phyloP scores from a whole-genome alignment of 2,113 vertebrate genomes.

The Nannobrachium achirus region DNA sequence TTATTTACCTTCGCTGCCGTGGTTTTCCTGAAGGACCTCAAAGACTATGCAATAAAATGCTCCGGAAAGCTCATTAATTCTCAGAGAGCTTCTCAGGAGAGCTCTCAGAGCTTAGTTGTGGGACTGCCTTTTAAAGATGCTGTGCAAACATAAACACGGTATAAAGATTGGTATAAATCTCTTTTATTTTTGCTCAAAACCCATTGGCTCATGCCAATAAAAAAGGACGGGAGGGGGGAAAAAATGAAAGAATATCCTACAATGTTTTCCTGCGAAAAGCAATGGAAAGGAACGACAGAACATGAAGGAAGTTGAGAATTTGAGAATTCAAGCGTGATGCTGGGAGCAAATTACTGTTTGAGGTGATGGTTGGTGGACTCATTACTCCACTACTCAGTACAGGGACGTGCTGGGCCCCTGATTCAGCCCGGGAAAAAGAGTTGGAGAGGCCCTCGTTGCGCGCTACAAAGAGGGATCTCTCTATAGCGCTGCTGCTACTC shows the following conservation, averaged over 20 bases:
- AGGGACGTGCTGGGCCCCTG: no score
- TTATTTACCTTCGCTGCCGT: slow-evolving; percentile 58
- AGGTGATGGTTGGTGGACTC: no score
- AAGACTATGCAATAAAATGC: slow-evolving; percentile 61
- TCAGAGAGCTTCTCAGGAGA: slow-evolving; percentile 66
- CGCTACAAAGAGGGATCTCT: no score
- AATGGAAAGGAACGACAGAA: slow-evolving; percentile 1
- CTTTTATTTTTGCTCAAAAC: slow-evolving; percentile 36
- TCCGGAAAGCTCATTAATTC: slow-evolving; percentile 64
- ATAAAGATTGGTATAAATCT: slow-evolving; percentile 57
- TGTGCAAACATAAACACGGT: slow-evolving; percentile 72
- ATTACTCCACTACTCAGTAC: no score
- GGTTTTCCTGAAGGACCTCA: slow-evolving; percentile 58
- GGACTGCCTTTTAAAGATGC: slow-evolving; percentile 59
- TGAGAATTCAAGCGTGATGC: slow-evolving; percentile 4
- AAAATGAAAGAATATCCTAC: not conserved
- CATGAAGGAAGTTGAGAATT: slow-evolving; percentile 7
- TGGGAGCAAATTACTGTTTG: not conserved
- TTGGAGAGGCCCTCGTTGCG: no score
- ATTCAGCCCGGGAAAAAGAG: no score
- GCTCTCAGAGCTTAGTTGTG: slow-evolving; percentile 53
- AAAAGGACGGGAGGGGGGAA: slow-evolving; percentile 19
- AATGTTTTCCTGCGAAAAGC: slow-evolving; percentile 10
- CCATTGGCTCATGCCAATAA: slow-evolving; percentile 46
- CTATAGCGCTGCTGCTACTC: no score